These are phyloP conservation scores for Alexandromys oeconomus DNA, from an alignment of 2,797 vertebrate species.

Conservation along the genomic window DNA sequence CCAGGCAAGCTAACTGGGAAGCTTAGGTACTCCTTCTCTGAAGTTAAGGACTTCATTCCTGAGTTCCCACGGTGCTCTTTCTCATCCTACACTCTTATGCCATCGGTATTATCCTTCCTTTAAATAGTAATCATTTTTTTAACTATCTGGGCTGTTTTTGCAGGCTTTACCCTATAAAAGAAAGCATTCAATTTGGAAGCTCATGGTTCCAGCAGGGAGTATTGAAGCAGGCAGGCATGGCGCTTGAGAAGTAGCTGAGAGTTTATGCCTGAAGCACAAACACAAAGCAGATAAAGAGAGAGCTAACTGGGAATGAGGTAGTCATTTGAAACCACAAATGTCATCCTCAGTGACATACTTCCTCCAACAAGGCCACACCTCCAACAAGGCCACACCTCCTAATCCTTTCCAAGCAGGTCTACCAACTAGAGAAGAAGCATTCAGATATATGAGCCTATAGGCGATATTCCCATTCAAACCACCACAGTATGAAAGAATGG, in stretches of 20 bases:
- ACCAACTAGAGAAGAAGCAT: not conserved
- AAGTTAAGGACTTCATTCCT: not conserved
- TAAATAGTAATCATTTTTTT: not conserved
- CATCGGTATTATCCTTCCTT: not conserved
- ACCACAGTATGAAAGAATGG: not conserved
- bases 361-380: not conserved
- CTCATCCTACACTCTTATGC: not conserved
- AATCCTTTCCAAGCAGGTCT: not conserved
- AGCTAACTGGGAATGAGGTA: not conserved
- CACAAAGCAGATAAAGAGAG: not conserved
- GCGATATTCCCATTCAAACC: not conserved
- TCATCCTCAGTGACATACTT: not conserved
- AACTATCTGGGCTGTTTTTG: not conserved
- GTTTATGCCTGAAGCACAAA: not conserved
- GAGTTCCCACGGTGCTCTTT: not conserved
- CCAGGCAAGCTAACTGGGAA: not conserved
- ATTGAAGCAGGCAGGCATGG: not conserved
- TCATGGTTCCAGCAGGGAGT: not conserved
- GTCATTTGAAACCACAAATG: not conserved
- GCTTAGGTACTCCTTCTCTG: not conserved
- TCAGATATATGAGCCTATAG: not conserved
- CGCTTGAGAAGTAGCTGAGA: too few species aligned
- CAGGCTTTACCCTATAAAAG: not conserved
- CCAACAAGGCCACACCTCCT: not conserved
- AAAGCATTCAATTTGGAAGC: not conserved